Conservation (phyloP, 2,113 vertebrate species). For the Sphyrna mokarran region DNA sequence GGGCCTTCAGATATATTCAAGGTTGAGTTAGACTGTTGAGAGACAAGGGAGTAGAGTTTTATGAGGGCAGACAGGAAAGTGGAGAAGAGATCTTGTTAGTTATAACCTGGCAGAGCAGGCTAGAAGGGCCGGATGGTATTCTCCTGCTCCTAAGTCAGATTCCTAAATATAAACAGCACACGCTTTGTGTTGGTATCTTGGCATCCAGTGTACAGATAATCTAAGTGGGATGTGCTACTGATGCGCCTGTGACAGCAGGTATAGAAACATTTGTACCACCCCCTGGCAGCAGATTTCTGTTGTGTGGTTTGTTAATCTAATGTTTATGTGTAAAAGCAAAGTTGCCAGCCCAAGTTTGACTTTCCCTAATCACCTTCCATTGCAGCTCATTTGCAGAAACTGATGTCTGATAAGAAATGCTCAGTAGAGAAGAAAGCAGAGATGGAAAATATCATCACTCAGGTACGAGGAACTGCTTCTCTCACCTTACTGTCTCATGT, state of each 20-base stretch:
- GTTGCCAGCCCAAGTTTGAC: not conserved
- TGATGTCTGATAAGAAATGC: constrained; percentile 97
- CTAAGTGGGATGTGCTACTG: not conserved
- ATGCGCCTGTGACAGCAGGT: too few species aligned
- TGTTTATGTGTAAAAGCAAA: not conserved
- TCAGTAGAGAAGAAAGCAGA: constrained; percentile 79
- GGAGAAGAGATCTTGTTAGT: too few species aligned
- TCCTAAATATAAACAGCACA: not conserved
- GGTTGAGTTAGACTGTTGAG: too few species aligned
- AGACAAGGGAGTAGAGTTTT: too few species aligned
- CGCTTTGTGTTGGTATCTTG: not conserved
- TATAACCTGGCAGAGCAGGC: too few species aligned
- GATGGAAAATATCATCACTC: constrained; percentile 85
- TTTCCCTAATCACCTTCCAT: not conserved
- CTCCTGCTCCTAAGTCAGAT: too few species aligned
- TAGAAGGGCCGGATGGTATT: too few species aligned
- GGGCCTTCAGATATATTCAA: too few species aligned
- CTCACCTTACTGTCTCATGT: not conserved
- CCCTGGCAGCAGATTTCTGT: not conserved
- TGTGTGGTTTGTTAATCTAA: not conserved
- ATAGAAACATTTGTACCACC: not conserved
- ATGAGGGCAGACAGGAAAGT: too few species aligned
- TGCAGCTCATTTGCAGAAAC: constrained; percentile 86
- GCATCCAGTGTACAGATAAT: not conserved
- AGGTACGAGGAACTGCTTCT: constrained; percentile 58